Conservation (phyloP, 2,797 vertebrate species). For the Diglossa cyanea region DNA sequence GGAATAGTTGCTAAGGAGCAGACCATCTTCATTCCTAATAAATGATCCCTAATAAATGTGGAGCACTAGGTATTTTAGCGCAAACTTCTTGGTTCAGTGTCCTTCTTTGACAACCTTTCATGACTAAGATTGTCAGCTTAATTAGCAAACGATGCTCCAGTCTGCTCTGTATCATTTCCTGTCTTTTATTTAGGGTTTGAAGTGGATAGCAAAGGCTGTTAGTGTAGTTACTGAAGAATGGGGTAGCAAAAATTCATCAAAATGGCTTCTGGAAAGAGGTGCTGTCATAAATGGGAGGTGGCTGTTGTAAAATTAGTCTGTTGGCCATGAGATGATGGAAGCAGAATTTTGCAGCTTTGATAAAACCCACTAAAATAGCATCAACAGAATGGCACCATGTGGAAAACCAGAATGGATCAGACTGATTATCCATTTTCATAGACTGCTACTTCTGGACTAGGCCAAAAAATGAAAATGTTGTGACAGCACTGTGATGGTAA, state of each 20-base stretch:
- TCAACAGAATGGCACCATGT: background rate
- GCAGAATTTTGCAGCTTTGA: background rate
- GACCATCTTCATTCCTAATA: background rate
- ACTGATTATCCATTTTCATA: background rate
- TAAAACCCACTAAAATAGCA: background rate
- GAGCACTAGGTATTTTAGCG: constrained; percentile 6
- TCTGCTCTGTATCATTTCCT: background rate
- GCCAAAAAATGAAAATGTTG: background rate
- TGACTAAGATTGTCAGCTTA: background rate
- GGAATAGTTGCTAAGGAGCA: constrained; percentile 16
- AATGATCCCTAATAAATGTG: background rate
- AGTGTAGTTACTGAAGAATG: background rate
- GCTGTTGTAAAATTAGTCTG: background rate
- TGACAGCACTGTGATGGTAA: background rate
- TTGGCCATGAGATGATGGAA: background rate
- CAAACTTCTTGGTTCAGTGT: background rate
- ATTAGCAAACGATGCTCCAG: background rate
- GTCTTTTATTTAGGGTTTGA: background rate
- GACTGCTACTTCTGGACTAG: background rate
- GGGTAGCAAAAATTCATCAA: background rate
- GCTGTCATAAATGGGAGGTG: background rate
- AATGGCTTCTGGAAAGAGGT: background rate
- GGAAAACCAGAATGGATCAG: background rate
- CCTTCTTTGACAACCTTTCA: background rate
- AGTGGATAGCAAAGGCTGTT: background rate